Base-by-base conservation (phyloP, 2,888 invertebrate species). In the Meteorus cinctellus region DNA sequence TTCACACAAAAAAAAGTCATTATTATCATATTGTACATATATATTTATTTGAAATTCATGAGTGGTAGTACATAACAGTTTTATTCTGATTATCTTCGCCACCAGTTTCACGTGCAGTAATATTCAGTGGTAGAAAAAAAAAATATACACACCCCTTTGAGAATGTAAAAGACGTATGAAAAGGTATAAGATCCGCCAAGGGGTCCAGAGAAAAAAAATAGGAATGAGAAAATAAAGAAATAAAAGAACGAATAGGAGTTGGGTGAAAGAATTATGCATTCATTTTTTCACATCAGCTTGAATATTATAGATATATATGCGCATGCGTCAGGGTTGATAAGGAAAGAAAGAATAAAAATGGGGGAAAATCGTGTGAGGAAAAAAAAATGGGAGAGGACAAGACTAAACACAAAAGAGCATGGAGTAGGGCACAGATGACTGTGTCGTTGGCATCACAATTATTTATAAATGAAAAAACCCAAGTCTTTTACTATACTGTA, bases 401-500 rank as follows among this genome's bases (percentile, higher is more conserved):
- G 12, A 41, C 41, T 41, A 12, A 41, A 41, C 12, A 67, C 51
- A 62, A n/a, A 60, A 41, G 36, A 66, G 62, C 48, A 72, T 59
- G 36, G 55, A 59, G 41, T 51, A 41, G 67, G 29, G 34, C 59
- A 62, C 16, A 16, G 14, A 48, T n/a, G n/a, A 48, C 16, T 36
- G 67, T 16, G 76, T 65, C 75, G 70, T 48, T 48, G n/a, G 48
- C n/a, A 48, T 48, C n/a, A 48, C n/a, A 48, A 48, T 48, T 48
- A 48, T 48, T 48, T 48, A 48, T 48, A 48, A 48, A 48, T 48
- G n/a, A 41, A 48, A 24, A 48, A 48, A 48, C 48, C 48, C n/a
- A 16, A n/a, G n/a, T 48, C 48, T 48, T 48, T 48, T 48, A n/a
- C n/a, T n/a, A 48, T 48, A n/a, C n/a, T n/a, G 2, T 48, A 48